Base-by-base conservation (phyloP, 2,888 invertebrate genomes). In the Polymixis flavicincta region DNA sequence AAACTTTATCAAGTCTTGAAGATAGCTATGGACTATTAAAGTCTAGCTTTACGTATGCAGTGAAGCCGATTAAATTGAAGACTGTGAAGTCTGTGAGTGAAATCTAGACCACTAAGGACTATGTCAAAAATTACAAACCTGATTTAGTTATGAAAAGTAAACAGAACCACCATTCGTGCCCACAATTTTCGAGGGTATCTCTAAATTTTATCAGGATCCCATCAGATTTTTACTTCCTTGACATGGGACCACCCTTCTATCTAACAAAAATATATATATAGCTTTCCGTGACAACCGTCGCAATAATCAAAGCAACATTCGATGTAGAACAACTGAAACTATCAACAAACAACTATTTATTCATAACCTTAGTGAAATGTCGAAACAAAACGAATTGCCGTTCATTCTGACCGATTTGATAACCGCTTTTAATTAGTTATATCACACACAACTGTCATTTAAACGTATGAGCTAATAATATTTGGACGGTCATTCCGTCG, bases 371-470 rank as follows among this genome's bases (percentile, higher is more conserved):
- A 72, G 76, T 84, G 32, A 81, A 75, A 61, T 32, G 72, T 75
- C 81, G 37, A 60, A 76, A 37, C 50, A 32, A n/a, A 74, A 78
- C 74, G 42, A 74, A 76, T 78, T 61, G 37, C 45, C 13, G 37
- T 71, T 71, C 59, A 64, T 59, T 61, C 37, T 59, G 69, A 70
- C 25, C 37, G 42, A 71, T 72, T 82, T 60, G 69, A 81, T 72
- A 84, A 78, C 78, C 13, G 45, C 25, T 77, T 80, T 70, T 67
- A 80, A 82, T 85, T 74, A 72, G 74, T 73, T 72, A 79, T 74
- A 66, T 84, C 63, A 72, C 32, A 57, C 28, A 14, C 37, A 66
- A 32, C 71, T 83, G 83, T 77, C 77, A 80, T 13, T 66, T 69
- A 84, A 80, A 84, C 14, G 73, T 42, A 57, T 74, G 57, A 42